Conservation (phyloP, 2,113 vertebrate genomes). For the Gymnorhina tibicen region DNA sequence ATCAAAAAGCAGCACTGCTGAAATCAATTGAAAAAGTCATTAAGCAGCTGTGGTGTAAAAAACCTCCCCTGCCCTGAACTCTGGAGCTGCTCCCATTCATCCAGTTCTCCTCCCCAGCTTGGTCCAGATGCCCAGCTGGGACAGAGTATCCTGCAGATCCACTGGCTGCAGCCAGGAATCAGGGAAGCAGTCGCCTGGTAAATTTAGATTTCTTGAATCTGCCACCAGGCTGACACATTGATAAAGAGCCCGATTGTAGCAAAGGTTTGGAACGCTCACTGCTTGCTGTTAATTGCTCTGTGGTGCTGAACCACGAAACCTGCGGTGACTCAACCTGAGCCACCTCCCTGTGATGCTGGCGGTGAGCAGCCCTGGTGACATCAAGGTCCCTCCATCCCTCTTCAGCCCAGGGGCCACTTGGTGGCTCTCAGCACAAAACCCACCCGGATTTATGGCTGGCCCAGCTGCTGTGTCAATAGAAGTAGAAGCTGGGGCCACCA, state of each 20-base stretch:
- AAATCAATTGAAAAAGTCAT: slow-evolving; percentile 66
- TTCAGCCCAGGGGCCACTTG: not conserved
- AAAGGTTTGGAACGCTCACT: slow-evolving; percentile 59
- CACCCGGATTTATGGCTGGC: not conserved
- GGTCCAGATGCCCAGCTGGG: slow-evolving; percentile 6
- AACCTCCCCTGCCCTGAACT: slow-evolving; percentile 2
- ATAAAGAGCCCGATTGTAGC: slow-evolving; percentile 69
- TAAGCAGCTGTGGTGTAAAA: slow-evolving; percentile 35
- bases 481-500: not conserved
- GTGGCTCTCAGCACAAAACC: not conserved
- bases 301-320: slow-evolving; percentile 67
- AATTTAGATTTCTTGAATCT: slow-evolving; percentile 81
- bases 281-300: slow-evolving; percentile 69
- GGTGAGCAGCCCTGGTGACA: not conserved
- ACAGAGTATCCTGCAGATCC: slow-evolving; percentile 64
- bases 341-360: not conserved
- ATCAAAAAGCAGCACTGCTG: slow-evolving; percentile 43
- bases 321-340: slow-evolving; percentile 25
- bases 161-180: slow-evolving; percentile 58
- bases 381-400: slow-evolving; percentile 32
- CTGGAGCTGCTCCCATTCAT: slow-evolving; percentile 8
- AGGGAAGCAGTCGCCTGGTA: slow-evolving; percentile 68
- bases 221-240: slow-evolving; percentile 75
- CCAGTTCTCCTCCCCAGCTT: not conserved
- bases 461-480: not conserved